Conservation (phyloP, 2,888 invertebrate genomes). For the Eupsilia transversa region DNA sequence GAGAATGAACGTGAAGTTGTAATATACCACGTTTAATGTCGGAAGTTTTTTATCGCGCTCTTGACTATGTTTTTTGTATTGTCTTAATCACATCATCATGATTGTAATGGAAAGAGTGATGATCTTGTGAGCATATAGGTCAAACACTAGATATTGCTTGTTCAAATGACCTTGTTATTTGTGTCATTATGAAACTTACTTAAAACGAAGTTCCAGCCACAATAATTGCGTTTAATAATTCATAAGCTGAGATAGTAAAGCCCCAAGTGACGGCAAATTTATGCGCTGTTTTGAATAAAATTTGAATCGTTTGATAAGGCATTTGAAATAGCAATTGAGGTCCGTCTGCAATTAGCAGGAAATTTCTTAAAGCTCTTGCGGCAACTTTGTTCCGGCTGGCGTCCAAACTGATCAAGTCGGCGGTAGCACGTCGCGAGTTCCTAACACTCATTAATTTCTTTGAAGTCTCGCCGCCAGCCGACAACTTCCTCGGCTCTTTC, state of each 20-base stretch:
- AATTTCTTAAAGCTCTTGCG: conserved; percentile 84
- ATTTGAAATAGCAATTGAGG: conserved; percentile 74
- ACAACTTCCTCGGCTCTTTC: conserved; percentile 84
- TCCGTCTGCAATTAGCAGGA: conserved; percentile 83
- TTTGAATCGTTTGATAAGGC: conserved; percentile 77
- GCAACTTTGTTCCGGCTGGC: conserved; percentile 89
- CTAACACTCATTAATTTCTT: conserved; percentile 90
- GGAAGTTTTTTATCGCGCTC: neutral
- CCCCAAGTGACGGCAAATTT: conserved; percentile 70
- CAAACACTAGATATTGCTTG: neutral
- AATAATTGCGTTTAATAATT: conserved; percentile 74
- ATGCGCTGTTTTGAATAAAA: conserved; percentile 77
- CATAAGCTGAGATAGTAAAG: conserved; percentile 71
- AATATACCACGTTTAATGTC: conserved; percentile 15
- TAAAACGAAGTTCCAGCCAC: conserved; percentile 57
- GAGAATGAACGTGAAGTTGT: conserved; percentile 2
- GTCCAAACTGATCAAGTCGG: conserved; percentile 89
- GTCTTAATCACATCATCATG: neutral
- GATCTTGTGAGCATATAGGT: conserved; percentile 3
- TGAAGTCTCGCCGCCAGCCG: conserved; percentile 85
- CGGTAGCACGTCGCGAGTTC: conserved; percentile 87
- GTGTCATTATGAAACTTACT: conserved; percentile 42
- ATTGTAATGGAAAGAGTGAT: conserved; percentile 1
- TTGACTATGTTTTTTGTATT: neutral
- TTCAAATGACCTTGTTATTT: conserved; percentile 33